Evolutionary conservation across 2,797 vertebrate genomes (phyloP), one percentile per base, ranked within the genome.

Genomic region (Sebastes umbrosus): DNA sequence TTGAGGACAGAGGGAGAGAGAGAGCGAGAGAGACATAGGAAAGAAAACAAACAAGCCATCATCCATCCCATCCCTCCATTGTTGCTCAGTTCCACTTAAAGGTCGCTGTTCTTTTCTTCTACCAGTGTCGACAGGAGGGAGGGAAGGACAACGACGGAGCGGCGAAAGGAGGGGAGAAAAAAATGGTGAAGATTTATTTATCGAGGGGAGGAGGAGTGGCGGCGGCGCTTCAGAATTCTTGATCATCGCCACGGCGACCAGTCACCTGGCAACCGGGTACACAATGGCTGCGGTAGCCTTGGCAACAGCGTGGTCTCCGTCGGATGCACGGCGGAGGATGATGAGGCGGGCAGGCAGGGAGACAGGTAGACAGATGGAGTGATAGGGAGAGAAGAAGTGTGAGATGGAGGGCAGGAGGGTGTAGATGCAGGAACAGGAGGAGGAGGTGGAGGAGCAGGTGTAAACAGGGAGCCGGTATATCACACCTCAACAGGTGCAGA

Each of bases 181-280:
- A 83, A 80, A 79, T 54, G 58, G 80, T 75, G 68, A 87, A 93
- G 93, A 95, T 96, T 94, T 94, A 94, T 95, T 92, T 94, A 85
- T 88, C 55, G 24, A 84, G 87, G 52, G 59, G 76, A 84, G 77
- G 82, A 84, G 81, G 82, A 82, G 77, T 64, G 59, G 92, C 83
- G 3, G 72, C 29, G 43, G 86, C 72, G 85, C 90, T 93, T 89
- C 79, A 92, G 91, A 90, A 94, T 93, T 95, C 93, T 95, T 94
- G 90, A 95, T 96, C 94, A 94, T 94, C 80, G 89, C 94, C 93
- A 94, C 90, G 66, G 93, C 90, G 90, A 95, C 94, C 84, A 87
- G 95, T 96, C 95, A 95, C 96, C 94, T 95, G 94, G 96, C 95
- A 96, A 96, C 96, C 86, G 91, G 92, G 91, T 95, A 95, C 94